These are phyloP conservation scores for Neotragus moschatus DNA, from an alignment of 2,113 vertebrate species.

Conservation along the genomic window DNA sequence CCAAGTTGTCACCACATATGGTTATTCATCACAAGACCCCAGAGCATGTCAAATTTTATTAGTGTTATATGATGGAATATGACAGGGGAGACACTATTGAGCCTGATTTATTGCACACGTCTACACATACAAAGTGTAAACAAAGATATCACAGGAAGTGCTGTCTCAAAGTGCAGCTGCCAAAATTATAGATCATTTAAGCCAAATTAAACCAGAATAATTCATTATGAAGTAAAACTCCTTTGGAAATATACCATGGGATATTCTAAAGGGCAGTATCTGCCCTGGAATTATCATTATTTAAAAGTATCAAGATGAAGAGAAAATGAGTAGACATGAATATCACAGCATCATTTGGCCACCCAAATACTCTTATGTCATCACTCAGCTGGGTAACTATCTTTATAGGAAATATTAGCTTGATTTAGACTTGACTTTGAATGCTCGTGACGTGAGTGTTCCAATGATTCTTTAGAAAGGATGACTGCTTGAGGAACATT, in stretches of 20 bases:
- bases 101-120: constrained; percentile 18
- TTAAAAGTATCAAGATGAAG: background rate
- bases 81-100: background rate
- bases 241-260: background rate
- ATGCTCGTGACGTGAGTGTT: background rate
- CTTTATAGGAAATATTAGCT: background rate
- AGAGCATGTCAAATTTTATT: constrained; percentile 53
- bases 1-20: constrained; percentile 26
- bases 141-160: background rate
- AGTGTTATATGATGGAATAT: constrained; percentile 37
- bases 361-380: background rate
- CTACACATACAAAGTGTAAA: background rate
- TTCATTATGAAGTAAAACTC: background rate
- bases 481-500: background rate
- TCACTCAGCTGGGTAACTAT: background rate
- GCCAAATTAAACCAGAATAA: background rate
- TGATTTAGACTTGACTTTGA: background rate
- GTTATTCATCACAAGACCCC: constrained; percentile 32
- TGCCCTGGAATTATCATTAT: background rate
- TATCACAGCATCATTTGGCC: background rate
- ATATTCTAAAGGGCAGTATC: background rate
- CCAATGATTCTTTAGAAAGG: background rate
- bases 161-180: background rate
- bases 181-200: background rate
- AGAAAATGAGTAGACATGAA: background rate